Evolutionary conservation across 2,113 vertebrate species (phyloP).

Genomic region (Noctilio leporinus): DNA sequence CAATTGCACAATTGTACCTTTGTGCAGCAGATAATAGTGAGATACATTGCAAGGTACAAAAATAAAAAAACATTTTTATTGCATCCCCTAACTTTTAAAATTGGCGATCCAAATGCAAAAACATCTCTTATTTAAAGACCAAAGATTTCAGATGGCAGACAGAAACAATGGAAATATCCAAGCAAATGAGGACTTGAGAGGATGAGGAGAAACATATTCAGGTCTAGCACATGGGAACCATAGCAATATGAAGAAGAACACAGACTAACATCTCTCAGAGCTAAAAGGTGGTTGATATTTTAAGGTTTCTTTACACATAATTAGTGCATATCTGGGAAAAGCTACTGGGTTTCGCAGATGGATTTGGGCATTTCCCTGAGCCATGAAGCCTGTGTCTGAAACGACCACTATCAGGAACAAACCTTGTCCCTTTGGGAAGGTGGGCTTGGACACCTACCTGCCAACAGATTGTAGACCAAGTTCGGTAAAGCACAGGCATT

Average conservation of each 20-base stretch:
- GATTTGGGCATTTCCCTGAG: not conserved
- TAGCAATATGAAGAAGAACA: not conserved
- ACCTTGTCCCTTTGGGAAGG: not conserved
- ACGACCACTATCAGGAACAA: too few relatives aligned
- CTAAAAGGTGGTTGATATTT: not conserved
- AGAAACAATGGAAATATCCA: not conserved
- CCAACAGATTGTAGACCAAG: not conserved
- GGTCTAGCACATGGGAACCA: not conserved
- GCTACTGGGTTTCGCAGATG: not conserved
- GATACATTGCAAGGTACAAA: not conserved
- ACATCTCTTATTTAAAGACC: not conserved
- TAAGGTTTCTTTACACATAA: not conserved
- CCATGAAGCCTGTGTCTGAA: too few relatives aligned
- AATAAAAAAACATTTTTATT: too few relatives aligned
- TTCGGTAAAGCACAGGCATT: not conserved
- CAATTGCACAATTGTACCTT: too few relatives aligned
- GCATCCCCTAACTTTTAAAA: not conserved
- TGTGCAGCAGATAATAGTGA: not conserved
- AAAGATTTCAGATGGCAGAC: not conserved
- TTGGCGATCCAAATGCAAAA: not conserved
- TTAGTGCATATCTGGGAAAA: not conserved
- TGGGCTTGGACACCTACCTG: not conserved
- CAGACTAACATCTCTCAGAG: not conserved
- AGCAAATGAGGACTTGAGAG: rapidly evolving
- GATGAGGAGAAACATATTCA: not conserved